Base-by-base conservation (phyloP, 2,797 vertebrate genomes). In the Helostoma temminkii region DNA sequence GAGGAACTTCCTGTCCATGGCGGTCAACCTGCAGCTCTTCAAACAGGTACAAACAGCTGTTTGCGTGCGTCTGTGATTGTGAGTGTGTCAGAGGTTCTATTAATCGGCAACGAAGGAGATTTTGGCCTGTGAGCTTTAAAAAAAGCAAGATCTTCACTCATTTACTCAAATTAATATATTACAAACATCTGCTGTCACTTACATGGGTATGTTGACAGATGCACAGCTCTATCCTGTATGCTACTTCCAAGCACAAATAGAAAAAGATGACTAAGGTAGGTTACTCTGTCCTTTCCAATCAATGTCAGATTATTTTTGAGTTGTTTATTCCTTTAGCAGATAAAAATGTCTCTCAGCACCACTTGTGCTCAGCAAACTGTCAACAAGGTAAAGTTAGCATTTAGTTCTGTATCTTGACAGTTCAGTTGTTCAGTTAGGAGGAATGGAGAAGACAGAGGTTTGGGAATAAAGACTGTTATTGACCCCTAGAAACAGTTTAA, bases 21-120 rank as follows among this genome's bases (percentile, higher is more conserved):
- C 98, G 30, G 95, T 97, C 84, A 98, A 98, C 87, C 94, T 99
- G 82, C 98, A 99, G 53, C 96, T 99, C 70, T 99, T 99, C 87
- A 99, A 98, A 90, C 98, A 99, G 98, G 98, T 99, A 94, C 46
- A 43, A 24, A 52, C 52, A 46, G 9, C 34, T 69, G 52, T 47
- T 12, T 50, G 15, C 18, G 5, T 34, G 60, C 21, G 37, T 58
- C 46, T 59, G 58, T 49, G 26, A 21, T 45, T 54, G 49, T 26
- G 37, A 50, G 26, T 25, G 42, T 43, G 46, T 37, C 19, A 46
- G 16, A 11, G 16, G 34, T 53, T 55, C 26, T 45, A 15, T 19
- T 4, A 46, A n/a, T 22, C 11, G 16, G 12, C 36, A 48, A 37
- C 7, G 16, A 42, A 37, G 54, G 1, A 9, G 43, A 39, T 21